Evolutionary conservation across 2,888 invertebrate genomes (phyloP).

Genomic region (Protophormia terraenovae): DNA sequence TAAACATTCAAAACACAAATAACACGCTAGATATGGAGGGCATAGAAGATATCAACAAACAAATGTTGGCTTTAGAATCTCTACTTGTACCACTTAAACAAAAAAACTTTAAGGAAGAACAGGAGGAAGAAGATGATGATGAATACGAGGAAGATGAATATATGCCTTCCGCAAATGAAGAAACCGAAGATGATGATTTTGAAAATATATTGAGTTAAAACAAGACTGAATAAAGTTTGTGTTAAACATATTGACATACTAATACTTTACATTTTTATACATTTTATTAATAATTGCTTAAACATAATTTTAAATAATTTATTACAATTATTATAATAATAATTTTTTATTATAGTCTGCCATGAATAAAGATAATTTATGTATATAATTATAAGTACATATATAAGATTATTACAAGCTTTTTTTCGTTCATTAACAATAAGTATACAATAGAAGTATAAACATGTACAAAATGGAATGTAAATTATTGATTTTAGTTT

Average conservation of each 20-base stretch:
- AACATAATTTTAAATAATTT: conserved; percentile 39
- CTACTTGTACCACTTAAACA: conserved; percentile 50
- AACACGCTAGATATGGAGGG: conserved; percentile 29
- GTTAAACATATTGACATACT: too few relatives aligned
- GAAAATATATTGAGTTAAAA: background rate
- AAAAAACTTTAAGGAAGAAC: background rate
- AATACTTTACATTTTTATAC: background rate
- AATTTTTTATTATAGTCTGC: conserved; percentile 42
- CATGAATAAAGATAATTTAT: conserved; percentile 25
- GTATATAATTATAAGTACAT: conserved; percentile 3
- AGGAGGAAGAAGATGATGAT: conserved; percentile 61
- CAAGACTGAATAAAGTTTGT: too few relatives aligned
- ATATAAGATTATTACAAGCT: conserved; percentile 37
- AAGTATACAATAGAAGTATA: conserved; percentile 3
- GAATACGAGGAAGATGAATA: conserved; percentile 27
- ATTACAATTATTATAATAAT: conserved; percentile 14
- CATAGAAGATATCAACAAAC: conserved; percentile 57
- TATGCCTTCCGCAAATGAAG: background rate
- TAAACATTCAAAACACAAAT: background rate
- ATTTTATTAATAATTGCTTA: conserved; percentile 24
- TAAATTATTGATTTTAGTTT: background rate
- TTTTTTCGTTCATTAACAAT: background rate
- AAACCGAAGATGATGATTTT: conserved; percentile 35
- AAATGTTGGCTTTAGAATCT: conserved; percentile 53
- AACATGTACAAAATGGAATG: conserved; percentile 37